Percentiles rank a stretch among this genome's conserved stretches.
phyloP scores from a whole-genome alignment of 2,888 invertebrate species.

The Amphipyra berbera region DNA sequence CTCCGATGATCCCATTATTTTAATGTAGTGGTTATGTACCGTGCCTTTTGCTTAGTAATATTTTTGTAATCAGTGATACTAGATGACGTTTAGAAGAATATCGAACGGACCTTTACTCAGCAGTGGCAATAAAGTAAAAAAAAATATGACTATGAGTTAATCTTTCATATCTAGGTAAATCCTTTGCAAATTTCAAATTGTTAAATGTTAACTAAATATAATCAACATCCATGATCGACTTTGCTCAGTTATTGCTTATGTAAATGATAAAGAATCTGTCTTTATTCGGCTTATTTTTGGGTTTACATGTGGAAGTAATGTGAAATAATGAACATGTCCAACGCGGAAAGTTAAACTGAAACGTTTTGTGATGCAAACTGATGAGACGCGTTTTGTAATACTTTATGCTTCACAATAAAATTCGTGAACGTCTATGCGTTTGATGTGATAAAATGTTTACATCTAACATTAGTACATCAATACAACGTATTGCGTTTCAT shows the following conservation, averaged over 20 bases:
- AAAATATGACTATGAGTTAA: too few species aligned
- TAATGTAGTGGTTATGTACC: slow-evolving; percentile 8
- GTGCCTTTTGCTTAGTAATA: neutral
- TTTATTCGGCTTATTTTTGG: too few species aligned
- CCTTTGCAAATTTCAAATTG: too few species aligned
- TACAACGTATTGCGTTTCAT: slow-evolving; percentile 27
- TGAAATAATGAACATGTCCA: neutral
- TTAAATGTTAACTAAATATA: too few species aligned
- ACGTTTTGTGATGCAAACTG: slow-evolving; percentile 20
- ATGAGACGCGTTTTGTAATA: slow-evolving; percentile 24
- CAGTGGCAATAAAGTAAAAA: too few species aligned
- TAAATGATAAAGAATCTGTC: too few species aligned
- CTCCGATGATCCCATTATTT: slow-evolving; percentile 15
- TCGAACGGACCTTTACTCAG: too few species aligned
- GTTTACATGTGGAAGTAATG: neutral
- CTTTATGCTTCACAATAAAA: slow-evolving; percentile 20
- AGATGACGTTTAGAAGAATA: neutral
- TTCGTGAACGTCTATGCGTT: slow-evolving; percentile 21
- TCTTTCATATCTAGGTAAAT: too few species aligned
- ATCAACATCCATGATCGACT: too few species aligned
- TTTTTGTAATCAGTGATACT: neutral
- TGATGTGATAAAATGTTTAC: slow-evolving; percentile 27
- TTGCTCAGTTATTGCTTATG: too few species aligned
- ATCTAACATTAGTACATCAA: slow-evolving; percentile 24
- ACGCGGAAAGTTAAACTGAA: neutral